Percentiles rank a stretch among this genome's conserved stretches.
These are phyloP conservation scores for Turritopsis rubra DNA, from an alignment of 30 jellyfish, hydroid and myxozoan genomes.

Conservation along the genomic window DNA sequence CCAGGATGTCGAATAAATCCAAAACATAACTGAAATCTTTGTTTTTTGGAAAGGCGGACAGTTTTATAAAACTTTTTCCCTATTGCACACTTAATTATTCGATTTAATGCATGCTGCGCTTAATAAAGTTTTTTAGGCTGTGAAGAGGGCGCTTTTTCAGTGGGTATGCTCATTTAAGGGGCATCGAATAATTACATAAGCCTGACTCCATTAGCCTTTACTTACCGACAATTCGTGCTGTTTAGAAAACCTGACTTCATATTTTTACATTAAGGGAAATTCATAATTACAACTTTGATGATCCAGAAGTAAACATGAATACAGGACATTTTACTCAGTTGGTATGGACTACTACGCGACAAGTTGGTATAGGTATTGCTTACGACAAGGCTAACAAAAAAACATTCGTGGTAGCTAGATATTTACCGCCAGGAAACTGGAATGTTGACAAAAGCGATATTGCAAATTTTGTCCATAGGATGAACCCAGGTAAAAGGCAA, in stretches of 20 bases:
- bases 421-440: background rate
- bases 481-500: background rate
- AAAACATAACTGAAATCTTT: too few species aligned
- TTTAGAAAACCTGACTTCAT: background rate
- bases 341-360: conserved; percentile 1
- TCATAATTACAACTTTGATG: conserved; percentile 5
- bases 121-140: too few species aligned
- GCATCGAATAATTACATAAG: too few species aligned
- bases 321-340: conserved; percentile 1
- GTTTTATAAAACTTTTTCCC: too few species aligned
- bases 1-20: too few species aligned
- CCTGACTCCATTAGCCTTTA: too few species aligned
- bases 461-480: background rate
- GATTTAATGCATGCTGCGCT: too few species aligned
- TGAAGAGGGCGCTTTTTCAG: too few species aligned
- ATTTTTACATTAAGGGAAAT: background rate
- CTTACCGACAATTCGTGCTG: too few species aligned
- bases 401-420: conserved; percentile 5
- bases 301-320: background rate
- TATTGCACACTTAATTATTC: too few species aligned
- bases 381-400: background rate
- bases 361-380: conserved; percentile 8
- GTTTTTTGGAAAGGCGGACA: too few species aligned
- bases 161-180: too few species aligned
- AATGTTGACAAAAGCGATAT: background rate